phyloP scores from a whole-genome alignment of 2,888 invertebrate genomes.

The Parascotia fuliginaria region DNA sequence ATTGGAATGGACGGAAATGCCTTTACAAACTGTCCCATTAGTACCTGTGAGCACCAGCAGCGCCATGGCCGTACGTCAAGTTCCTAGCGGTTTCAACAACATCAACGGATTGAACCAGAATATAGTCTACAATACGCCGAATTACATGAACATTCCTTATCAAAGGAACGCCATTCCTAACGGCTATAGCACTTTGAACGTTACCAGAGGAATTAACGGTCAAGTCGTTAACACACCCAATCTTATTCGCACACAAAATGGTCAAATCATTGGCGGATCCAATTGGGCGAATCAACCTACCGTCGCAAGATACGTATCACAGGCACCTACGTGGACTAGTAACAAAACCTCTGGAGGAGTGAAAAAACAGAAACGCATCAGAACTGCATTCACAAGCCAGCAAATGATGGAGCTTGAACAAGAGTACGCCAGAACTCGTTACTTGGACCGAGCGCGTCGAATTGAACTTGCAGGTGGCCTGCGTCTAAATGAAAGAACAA shows the following conservation, averaged over 20 bases:
- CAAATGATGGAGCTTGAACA: conserved; percentile 91
- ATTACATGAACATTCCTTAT: conserved; percentile 29
- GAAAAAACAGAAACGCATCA: conserved; percentile 86
- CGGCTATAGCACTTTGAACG: conserved; percentile 13
- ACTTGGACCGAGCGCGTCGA: conserved; percentile 89
- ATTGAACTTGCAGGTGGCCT: conserved; percentile 84
- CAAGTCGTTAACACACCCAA: conserved; percentile 22
- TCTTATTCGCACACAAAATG: conserved; percentile 25
- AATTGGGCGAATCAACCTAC: conserved; percentile 23
- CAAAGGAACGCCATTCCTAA: conserved; percentile 6
- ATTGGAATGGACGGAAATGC: conserved; percentile 44
- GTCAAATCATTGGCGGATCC: conserved; percentile 20
- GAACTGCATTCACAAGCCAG: conserved; percentile 92
- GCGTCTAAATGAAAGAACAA: conserved; percentile 68
- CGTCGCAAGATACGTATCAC: conserved; percentile 29
- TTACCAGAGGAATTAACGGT: conserved; percentile 6
- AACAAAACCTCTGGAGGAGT: conserved; percentile 46
- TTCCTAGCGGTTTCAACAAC: conserved; percentile 32
- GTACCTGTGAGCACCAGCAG: conserved; percentile 20
- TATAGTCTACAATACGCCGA: conserved; percentile 22
- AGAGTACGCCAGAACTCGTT: conserved; percentile 89
- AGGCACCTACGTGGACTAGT: conserved; percentile 33
- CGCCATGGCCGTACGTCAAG: conserved; percentile 22
- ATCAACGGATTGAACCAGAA: conserved; percentile 22
- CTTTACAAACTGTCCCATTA: conserved; percentile 23